These are phyloP conservation scores for Pentamera pediparva DNA, from an alignment of 53 echinoderm and acorn worm genomes.

Conservation along the genomic window DNA sequence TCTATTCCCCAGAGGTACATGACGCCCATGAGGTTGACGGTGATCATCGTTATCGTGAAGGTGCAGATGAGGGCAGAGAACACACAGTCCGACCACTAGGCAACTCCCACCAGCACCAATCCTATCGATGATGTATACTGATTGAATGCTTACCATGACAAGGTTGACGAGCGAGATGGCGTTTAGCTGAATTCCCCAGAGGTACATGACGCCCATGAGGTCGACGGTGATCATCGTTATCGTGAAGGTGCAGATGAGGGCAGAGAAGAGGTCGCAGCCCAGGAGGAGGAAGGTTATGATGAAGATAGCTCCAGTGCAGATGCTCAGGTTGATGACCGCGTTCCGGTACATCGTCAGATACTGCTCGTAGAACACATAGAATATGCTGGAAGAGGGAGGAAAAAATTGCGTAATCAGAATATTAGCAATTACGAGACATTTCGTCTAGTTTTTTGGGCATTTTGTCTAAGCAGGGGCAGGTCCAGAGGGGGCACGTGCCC, in stretches of 20 bases:
- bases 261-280: slow-evolving; percentile 73
- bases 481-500: neutral
- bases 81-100: too few relatives aligned
- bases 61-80: slow-evolving; percentile 76
- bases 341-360: slow-evolving; percentile 72
- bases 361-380: slow-evolving; percentile 98
- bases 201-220: slow-evolving; percentile 78
- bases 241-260: slow-evolving; percentile 75
- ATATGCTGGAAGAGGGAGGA: slow-evolving; percentile 49
- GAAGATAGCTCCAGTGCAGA: slow-evolving; percentile 76
- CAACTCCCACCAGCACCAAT: too few relatives aligned
- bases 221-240: slow-evolving; percentile 90
- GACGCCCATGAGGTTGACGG: slow-evolving; percentile 70
- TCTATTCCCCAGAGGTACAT: slow-evolving; percentile 86
- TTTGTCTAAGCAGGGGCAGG: too few relatives aligned
- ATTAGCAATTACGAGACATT: neutral
- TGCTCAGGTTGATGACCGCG: slow-evolving; percentile 59
- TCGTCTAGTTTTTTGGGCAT: neutral
- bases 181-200: slow-evolving; percentile 81
- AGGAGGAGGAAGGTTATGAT: slow-evolving; percentile 75
- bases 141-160: slow-evolving; percentile 66
- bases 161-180: slow-evolving; percentile 94
- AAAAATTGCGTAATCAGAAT: neutral
- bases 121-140: too few relatives aligned
- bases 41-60: slow-evolving; percentile 90